Evolutionary conservation across 2,888 invertebrate genomes (phyloP), one percentile per base, ranked within the genome.

Genomic region (Drosophila limbata): DNA sequence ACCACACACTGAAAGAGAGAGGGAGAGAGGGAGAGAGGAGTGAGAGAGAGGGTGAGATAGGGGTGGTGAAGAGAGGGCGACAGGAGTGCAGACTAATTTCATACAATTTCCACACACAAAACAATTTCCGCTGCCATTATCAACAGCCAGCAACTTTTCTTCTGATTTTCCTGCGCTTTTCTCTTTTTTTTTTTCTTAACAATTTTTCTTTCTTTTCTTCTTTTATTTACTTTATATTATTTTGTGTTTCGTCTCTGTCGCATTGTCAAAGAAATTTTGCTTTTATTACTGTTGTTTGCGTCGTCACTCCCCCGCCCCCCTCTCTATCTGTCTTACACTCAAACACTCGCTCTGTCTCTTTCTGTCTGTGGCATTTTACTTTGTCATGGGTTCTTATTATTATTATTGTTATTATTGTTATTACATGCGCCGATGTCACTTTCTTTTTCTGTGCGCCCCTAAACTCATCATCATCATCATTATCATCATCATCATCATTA

Each of bases 81-180:
- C 42, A 60, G 19, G 21, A 47, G 28, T 47, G 47, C 21, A 45
- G 48, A 73, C 71, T 69, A 81, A 78, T 87, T 82, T 73, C 60
- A 77, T 73, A 74, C 76, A 84, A 71, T 84, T 79, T 81, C 48
- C 70, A 56, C 65, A 56, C 65, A 81, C 77, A 74, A 81, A 79
- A 82, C 73, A 73, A 77, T 83, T 79, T 77, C 69, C 81, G 65
- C 66, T 56, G 72, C 59, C 73, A 73, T 74, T 71, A 60, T 61
- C 51, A 72, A 62, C 63, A 50, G 39, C 47, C 48, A 39, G 37
- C 45, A n/a, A 21, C n/a, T n/a, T n/a, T n/a, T n/a, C 42, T 48
- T 21, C 33, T 33, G 44, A 15, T 56, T 56, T 33, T 19, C 19
- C 31, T 42, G 42, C 15, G 37, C 45, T 25, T 13, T 39, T 13